Base-by-base conservation (phyloP, 2,797 vertebrate species). In the Rhabdophis nuchalis region DNA sequence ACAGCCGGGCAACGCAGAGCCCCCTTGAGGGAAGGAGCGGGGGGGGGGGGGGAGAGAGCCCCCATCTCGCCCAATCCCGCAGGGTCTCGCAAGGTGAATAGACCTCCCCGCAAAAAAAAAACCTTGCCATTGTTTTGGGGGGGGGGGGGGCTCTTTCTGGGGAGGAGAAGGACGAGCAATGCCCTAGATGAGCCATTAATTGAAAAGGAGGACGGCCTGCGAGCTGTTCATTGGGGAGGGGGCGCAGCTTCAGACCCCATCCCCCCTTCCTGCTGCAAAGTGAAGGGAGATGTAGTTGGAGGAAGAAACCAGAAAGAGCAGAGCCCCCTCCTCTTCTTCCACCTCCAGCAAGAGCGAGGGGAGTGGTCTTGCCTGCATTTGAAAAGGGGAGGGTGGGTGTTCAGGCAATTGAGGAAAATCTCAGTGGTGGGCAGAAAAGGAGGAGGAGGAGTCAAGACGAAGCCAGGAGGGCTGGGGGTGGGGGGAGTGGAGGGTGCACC, bases 341-440 rank as follows among this genome's bases (percentile, higher is more conserved):
- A 58, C 60, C 89, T 92, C 89, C 56, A 90, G 64, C 41, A 53
- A 54, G 93, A 93, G 87, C 54, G 90, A 92, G 93, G 90, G 82
- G 94, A 93, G 92, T 91, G 90, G 92, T 91, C 87, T 61, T 91
- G 90, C 87, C 90, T 91, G 53, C 52, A 89, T 89, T 89, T 93
- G 92, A 89, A 89, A 58, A 94, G 93, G 95, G 94, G 96, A 90
- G 91, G 89, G 94, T 90, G 91, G 96, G 95, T 96, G 94, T 93
- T 88, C 90, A 94, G 94, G 94, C 95, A 95, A 95, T 93, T 95
- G 95, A 96, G 96, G 95, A 92, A 93, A 91, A 88, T 61, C 92
- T 93, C 92, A 96, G 96, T 93, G 92, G 88, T 88, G 93, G 94
- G 93, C 92, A 93, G 95, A 87, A 56, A 92, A 88, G 95, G 91